Conservation (phyloP, 2,797 vertebrate genomes). For the Pseudomugil gertrudae region DNA sequence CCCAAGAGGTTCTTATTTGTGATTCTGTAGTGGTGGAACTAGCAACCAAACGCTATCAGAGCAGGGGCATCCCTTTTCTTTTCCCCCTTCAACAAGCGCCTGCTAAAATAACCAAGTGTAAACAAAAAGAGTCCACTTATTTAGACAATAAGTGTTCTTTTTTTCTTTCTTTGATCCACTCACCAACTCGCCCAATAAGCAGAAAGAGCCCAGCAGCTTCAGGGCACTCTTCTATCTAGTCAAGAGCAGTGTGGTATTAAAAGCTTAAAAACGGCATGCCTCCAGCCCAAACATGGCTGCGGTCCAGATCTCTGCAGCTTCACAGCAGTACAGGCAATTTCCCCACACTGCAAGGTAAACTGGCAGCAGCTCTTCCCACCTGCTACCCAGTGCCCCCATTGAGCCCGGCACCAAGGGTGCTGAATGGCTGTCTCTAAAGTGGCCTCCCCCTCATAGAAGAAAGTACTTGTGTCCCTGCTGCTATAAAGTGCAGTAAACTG, state of each 20-base stretch:
- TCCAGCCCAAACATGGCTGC: conserved; percentile 75
- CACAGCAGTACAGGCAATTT: conserved; percentile 75
- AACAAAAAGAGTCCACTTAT: conserved; percentile 14
- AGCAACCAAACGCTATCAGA: not conserved
- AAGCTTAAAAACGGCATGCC: conserved; percentile 75
- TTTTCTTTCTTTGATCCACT: conserved; percentile 49
- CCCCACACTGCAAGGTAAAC: conserved; percentile 75
- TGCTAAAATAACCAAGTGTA: not conserved
- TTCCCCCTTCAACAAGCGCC: not conserved
- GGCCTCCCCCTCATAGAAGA: conserved; percentile 36
- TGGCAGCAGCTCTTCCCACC: conserved; percentile 79
- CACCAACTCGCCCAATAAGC: conserved; percentile 30
- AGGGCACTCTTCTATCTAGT: conserved; percentile 74
- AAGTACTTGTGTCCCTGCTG: conserved; percentile 47
- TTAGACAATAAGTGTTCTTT: conserved; percentile 31
- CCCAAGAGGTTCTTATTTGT: not conserved
- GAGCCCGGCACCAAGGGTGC: conserved; percentile 60
- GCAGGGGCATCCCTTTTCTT: not conserved
- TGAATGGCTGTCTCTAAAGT: conserved; percentile 41
- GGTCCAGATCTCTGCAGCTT: conserved; percentile 72
- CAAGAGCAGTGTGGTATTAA: conserved; percentile 74
- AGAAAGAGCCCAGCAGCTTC: conserved; percentile 50
- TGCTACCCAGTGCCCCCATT: conserved; percentile 75
- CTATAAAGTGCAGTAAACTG: conserved; percentile 45
- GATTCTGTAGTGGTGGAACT: not conserved